phyloP scores from a whole-genome alignment of 2,113 vertebrate species.

The Megalops atlanticus region DNA sequence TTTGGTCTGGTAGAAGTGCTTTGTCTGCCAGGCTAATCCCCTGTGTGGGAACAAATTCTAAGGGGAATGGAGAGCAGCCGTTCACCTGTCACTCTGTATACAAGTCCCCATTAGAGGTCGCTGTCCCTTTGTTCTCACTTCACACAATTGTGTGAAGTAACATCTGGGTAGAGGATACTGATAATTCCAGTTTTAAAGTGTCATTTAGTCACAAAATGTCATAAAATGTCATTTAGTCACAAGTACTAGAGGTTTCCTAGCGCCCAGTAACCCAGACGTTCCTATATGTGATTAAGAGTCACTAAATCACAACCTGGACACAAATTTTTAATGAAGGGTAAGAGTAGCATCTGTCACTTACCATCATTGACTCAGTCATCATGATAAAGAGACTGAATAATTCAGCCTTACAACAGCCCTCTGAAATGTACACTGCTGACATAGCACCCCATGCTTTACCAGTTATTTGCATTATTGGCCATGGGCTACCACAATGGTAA shows the following conservation, averaged over 20 bases:
- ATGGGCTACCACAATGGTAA: no score
- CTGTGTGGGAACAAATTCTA: background rate
- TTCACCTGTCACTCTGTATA: conserved; percentile 4
- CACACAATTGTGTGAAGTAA: background rate
- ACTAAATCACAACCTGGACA: background rate
- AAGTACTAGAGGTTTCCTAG: no score
- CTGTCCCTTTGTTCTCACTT: background rate
- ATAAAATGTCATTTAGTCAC: no score
- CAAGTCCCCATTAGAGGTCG: background rate
- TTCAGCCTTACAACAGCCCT: conserved; percentile 28
- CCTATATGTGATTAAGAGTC: background rate
- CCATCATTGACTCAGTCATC: conserved; percentile 35
- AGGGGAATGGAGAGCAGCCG: background rate
- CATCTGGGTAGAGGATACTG: no score
- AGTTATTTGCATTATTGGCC: no score
- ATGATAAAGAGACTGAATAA: conserved; percentile 32
- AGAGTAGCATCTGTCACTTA: conserved; percentile 28
- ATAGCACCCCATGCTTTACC: background rate
- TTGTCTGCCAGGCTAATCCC: conserved; percentile 25
- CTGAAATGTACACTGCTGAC: background rate
- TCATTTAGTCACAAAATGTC: no score
- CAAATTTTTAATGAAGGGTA: background rate
- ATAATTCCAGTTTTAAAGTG: no score
- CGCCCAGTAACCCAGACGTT: no score
- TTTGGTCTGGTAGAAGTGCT: background rate